These are phyloP conservation scores for Muscicapa adusta DNA, from an alignment of 2,113 vertebrate genomes.

Conservation along the genomic window DNA sequence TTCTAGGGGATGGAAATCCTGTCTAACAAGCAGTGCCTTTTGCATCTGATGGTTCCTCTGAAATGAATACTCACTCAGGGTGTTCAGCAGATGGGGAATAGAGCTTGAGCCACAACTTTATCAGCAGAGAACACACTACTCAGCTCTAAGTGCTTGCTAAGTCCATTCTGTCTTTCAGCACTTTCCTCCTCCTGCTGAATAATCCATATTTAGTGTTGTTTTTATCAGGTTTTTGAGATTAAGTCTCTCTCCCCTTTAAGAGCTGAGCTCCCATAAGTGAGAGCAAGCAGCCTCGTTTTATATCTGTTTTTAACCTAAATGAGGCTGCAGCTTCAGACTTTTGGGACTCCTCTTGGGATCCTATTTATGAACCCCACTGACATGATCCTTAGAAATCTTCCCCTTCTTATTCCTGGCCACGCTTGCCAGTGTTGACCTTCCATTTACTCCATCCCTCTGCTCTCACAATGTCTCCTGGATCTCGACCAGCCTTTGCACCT, in stretches of 20 bases:
- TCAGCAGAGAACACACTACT: not conserved
- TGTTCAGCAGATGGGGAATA: not conserved
- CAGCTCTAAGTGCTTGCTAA: constrained; percentile 14
- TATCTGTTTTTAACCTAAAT: not conserved
- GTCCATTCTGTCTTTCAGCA: constrained; percentile 5
- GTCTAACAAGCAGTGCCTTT: not conserved
- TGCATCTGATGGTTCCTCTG: not conserved
- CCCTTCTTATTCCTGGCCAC: not conserved
- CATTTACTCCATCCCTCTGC: not conserved
- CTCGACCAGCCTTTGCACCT: not conserved
- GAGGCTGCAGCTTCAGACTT: not conserved
- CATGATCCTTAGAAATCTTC: not conserved
- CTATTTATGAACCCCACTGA: not conserved
- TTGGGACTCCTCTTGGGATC: not conserved
- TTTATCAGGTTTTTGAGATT: constrained; percentile 21
- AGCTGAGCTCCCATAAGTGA: not conserved
- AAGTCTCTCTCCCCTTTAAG: not conserved
- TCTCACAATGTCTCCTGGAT: not conserved
- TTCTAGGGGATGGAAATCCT: not conserved
- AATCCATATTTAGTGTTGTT: not conserved
- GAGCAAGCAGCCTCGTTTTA: not conserved
- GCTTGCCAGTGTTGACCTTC: not conserved
- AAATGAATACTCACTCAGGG: not conserved
- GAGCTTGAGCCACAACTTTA: not conserved
- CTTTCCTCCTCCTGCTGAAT: not conserved